Base-by-base conservation (phyloP, 2,888 invertebrate genomes). In the Dynastes tityus region DNA sequence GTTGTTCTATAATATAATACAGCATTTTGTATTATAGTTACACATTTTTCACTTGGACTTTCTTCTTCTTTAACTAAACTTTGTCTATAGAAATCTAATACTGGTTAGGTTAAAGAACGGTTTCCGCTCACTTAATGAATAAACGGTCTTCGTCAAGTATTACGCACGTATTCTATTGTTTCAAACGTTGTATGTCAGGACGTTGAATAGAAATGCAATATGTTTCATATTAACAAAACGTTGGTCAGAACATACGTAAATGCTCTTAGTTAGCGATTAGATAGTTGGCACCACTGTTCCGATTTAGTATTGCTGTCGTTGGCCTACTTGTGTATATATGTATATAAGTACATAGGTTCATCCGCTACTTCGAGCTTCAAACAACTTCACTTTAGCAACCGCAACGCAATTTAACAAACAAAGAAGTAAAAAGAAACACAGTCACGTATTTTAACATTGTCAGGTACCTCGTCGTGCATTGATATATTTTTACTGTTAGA, bases 221-320 rank as follows among this genome's bases (percentile, higher is more conserved):
- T 63, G 27, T 32, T 58, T 16, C 22, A 40, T 27, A 27, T 53
- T 68, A n/a, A 27, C n/a, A 49, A 27, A 68, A 49, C 49, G 49
- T 5, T 68, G 11, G 27, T 61, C 4, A 16, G 5, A 37, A 37
- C n/a, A 58, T 11, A 71, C 16, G 22, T 27, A 61, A 63, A 74
- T 27, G 49, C 16, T 37, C 37, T 77, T 11, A 68, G 45, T 37
- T 78, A 63, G 78, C 78, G 78, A 76, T 78, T 55, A 70, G 75
- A 58, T 78, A 45, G 45, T 45, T 80, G 80, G 75, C 78, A 77
- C 63, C 80, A 71, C 61, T 77, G 79, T 68, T 80, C 74, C 74
- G 63, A 63, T 77, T 80, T 71, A 49, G 16, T 63, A 67, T 75
- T 76, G 40, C 64, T 51, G 76, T 37, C 4, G 73, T 74, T 80